These are phyloP conservation scores for Lanistes nyassanus DNA, from an alignment of 1,140 invertebrate species.

Conservation along the genomic window DNA sequence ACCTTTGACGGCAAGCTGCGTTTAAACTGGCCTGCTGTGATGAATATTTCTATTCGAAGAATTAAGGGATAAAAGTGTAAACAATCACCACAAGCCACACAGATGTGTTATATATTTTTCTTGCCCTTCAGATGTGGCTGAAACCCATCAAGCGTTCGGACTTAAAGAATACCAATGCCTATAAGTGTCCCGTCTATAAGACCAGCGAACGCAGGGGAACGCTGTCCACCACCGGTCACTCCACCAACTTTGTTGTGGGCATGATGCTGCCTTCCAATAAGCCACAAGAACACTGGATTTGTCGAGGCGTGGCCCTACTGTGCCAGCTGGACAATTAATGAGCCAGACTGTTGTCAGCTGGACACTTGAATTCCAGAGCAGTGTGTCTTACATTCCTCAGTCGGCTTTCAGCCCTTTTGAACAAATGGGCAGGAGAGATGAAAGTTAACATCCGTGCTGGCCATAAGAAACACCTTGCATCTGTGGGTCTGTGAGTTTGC, in stretches of 20 bases:
- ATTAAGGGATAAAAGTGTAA: no score
- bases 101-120: no score
- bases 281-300: conserved; percentile 64
- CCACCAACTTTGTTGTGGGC: conserved; percentile 67
- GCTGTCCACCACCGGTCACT: conserved; percentile 67
- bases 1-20: no score
- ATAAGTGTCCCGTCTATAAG: conserved; percentile 88
- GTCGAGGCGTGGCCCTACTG: conserved; percentile 71
- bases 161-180: conserved; percentile 64
- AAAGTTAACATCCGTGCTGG: no score
- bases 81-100: no score
- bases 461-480: no score
- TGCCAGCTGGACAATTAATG: conserved; percentile 81
- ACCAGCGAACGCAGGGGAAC: conserved; percentile 78
- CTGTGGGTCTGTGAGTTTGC: no score
- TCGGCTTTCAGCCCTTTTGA: no score
- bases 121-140: conserved; percentile 58
- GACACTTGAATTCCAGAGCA: background rate
- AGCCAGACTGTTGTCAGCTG: background rate
- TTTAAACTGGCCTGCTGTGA: background rate
- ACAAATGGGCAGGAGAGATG: no score
- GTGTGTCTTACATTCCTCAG: no score
- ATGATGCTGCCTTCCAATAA: conserved; percentile 63
- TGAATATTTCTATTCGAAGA: no score
- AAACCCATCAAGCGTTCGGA: conserved; percentile 60